These are phyloP conservation scores for Eptesicus fuscus DNA, from an alignment of 2,113 vertebrate genomes.

Conservation along the genomic window DNA sequence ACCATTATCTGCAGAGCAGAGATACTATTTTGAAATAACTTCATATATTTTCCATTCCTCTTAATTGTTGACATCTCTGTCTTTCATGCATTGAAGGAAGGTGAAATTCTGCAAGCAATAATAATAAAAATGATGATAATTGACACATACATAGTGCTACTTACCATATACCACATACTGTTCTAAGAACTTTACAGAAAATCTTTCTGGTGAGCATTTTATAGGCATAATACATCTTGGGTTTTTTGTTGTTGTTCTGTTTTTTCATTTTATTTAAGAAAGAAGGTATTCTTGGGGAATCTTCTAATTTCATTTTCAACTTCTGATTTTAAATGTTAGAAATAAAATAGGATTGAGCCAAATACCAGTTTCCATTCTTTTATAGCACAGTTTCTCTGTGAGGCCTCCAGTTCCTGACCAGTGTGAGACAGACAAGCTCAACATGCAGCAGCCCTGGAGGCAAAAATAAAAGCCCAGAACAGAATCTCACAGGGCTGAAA, in stretches of 20 bases:
- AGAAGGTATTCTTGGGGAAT: neutral
- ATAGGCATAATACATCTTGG: neutral
- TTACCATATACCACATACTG: neutral
- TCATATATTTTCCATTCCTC: neutral
- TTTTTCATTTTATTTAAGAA: neutral
- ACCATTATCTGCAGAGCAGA: neutral
- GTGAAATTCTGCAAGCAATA: neutral
- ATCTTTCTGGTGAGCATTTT: neutral
- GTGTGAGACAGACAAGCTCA: neutral
- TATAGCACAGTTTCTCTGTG: neutral
- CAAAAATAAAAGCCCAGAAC: neutral
- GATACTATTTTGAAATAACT: neutral
- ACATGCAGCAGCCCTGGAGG: neutral
- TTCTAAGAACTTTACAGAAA: neutral
- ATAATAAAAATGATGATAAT: neutral
- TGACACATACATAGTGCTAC: neutral
- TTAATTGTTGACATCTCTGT: neutral
- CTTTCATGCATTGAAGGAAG: neutral
- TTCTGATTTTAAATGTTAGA: conserved; percentile 4
- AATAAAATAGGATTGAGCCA: neutral
- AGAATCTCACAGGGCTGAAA: neutral
- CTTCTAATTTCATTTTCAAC: neutral
- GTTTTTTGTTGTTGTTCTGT: neutral
- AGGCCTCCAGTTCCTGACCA: neutral
- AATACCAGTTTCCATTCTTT: neutral